Conservation (phyloP, 2,113 vertebrate species). For the Phoenicopterus ruber region DNA sequence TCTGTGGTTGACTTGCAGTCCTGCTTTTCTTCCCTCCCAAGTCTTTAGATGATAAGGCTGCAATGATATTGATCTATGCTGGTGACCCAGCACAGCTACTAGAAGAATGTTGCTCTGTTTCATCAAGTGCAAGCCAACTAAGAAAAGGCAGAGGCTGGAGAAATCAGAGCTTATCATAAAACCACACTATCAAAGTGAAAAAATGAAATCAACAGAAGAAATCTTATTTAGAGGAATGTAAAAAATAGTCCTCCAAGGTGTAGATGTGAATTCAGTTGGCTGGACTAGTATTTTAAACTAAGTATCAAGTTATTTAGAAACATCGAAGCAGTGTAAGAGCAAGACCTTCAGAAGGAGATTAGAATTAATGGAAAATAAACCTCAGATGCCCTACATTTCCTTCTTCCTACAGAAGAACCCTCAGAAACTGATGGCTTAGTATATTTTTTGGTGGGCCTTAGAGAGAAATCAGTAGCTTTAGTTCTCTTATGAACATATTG, state of each 20-base stretch:
- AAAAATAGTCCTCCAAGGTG: too few relatives aligned
- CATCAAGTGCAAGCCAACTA: not conserved
- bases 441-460: not conserved
- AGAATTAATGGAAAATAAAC: not conserved
- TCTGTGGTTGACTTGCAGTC: not conserved
- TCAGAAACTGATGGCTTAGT: not conserved
- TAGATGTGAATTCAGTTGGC: not conserved
- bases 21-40: not conserved
- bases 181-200: not conserved
- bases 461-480: not conserved
- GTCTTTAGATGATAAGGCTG: not conserved
- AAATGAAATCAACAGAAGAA: not conserved
- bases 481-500: not conserved
- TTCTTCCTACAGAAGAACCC: not conserved
- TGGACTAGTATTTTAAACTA: not conserved
- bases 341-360: not conserved
- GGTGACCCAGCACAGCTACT: not conserved
- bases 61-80: not conserved
- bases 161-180: not conserved
- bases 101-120: not conserved
- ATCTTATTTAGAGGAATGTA: not conserved
- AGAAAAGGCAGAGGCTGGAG: not conserved
- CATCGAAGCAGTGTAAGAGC: not conserved
- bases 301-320: not conserved
- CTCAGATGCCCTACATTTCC: not conserved